Evolutionary conservation across 2,113 vertebrate species (phyloP).

Genomic region (Anas platyrhynchos): DNA sequence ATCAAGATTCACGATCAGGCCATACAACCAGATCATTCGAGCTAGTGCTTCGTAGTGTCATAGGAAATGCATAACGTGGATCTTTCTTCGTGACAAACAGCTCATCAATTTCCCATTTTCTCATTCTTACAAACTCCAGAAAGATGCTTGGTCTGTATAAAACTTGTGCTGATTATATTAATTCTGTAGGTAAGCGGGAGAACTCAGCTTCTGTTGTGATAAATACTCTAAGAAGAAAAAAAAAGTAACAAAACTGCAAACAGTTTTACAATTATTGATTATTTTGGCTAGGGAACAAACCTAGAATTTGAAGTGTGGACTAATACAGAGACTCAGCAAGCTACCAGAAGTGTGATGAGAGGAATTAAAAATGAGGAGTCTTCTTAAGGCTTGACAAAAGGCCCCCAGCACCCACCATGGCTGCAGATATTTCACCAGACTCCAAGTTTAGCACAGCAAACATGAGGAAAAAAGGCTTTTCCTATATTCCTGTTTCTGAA

Average conservation of each 20-base stretch:
- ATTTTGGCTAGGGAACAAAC: background rate
- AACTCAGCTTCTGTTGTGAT: background rate
- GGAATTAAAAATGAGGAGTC: background rate
- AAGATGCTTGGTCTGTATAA: background rate
- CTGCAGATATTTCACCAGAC: background rate
- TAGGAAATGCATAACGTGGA: background rate
- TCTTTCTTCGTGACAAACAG: background rate
- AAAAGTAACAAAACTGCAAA: background rate
- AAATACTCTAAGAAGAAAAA: background rate
- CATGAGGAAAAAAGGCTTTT: background rate
- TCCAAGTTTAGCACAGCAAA: background rate
- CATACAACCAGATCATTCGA: background rate
- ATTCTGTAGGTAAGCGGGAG: background rate
- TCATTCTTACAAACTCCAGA: background rate
- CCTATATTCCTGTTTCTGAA: background rate
- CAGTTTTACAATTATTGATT: background rate
- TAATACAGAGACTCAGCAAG: background rate
- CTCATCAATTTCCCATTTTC: background rate
- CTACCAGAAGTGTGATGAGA: background rate
- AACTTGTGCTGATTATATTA: background rate
- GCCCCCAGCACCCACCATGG: background rate
- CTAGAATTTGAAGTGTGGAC: background rate
- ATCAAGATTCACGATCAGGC: background rate
- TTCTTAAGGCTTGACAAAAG: background rate
- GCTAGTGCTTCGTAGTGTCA: background rate